Percentiles rank a stretch among this genome's conserved stretches.
phyloP scores from a whole-genome alignment of 2,888 invertebrate genomes.

The Agrenia bidenticulata region DNA sequence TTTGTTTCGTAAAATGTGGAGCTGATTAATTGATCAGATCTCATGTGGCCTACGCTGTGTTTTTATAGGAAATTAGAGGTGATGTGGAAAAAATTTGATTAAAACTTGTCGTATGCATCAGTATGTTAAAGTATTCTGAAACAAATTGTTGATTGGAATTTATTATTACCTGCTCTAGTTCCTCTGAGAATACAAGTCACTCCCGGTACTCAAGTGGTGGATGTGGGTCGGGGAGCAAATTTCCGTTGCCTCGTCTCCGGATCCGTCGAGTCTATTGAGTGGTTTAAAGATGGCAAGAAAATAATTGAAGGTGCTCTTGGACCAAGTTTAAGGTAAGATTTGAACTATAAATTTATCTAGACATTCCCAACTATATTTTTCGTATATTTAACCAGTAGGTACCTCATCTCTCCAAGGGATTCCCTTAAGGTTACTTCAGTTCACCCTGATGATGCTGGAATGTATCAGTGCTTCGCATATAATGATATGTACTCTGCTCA shows the following conservation, averaged over 20 bases:
- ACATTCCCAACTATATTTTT: no score
- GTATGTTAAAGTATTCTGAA: no score
- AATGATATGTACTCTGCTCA: conserved; percentile 77
- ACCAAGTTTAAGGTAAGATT: conserved; percentile 1
- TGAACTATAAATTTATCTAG: no score
- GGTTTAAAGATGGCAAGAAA: conserved; percentile 73
- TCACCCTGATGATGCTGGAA: conserved; percentile 76
- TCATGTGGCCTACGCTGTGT: background rate
- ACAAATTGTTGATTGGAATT: background rate
- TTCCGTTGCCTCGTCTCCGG: conserved; percentile 87
- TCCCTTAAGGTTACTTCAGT: conserved; percentile 60
- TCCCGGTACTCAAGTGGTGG: conserved; percentile 66
- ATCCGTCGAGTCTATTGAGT: conserved; percentile 75
- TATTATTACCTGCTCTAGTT: conserved; percentile 60
- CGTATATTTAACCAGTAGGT: no score
- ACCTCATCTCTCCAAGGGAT: conserved; percentile 51
- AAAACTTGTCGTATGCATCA: no score
- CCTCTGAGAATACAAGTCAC: conserved; percentile 73
- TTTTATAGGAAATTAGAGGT: background rate
- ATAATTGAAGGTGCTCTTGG: background rate
- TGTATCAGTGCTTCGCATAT: conserved; percentile 87
- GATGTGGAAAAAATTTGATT: background rate
- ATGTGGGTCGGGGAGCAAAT: conserved; percentile 77
- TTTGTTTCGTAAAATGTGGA: background rate
- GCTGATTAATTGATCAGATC: background rate